A percentile compares a stretch with the other conserved stretches of the same genome.
These are phyloP conservation scores for Pseudoatta argentina DNA, from an alignment of 1,140 invertebrate genomes.

Conservation along the genomic window DNA sequence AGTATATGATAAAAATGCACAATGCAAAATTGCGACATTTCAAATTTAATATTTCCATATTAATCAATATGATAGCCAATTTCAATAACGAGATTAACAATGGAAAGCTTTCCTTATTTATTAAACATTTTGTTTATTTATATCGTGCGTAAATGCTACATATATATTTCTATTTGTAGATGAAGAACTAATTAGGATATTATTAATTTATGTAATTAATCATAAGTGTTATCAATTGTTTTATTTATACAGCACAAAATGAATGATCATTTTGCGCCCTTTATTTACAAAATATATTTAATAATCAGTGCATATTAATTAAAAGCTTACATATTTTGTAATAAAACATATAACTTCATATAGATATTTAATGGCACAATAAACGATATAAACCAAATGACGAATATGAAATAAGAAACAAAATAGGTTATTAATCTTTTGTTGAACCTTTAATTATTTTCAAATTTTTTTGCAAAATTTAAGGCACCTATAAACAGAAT, in stretches of 20 bases:
- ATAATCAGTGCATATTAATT: slow-evolving; percentile 38
- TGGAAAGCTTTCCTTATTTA: neutral
- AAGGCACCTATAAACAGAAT: slow-evolving; percentile 60
- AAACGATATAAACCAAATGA: slow-evolving; percentile 38
- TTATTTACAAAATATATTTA: slow-evolving; percentile 58
- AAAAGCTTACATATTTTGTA: slow-evolving; percentile 43
- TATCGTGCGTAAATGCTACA: neutral
- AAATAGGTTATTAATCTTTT: slow-evolving; percentile 4
- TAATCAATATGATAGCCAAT: slow-evolving; percentile 8
- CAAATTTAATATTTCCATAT: slow-evolving; percentile 24
- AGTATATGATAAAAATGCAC: slow-evolving; percentile 23
- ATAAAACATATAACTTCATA: slow-evolving; percentile 31
- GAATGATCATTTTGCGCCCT: slow-evolving; percentile 8
- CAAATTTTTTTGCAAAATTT: slow-evolving; percentile 38
- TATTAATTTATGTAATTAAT: slow-evolving; percentile 15
- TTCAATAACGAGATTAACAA: neutral
- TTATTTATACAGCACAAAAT: slow-evolving; percentile 48
- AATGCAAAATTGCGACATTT: neutral
- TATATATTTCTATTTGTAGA: neutral
- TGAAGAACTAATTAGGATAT: neutral
- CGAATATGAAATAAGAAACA: slow-evolving; percentile 37
- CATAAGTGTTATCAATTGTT: slow-evolving; percentile 1
- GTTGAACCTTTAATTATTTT: neutral
- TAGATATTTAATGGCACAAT: slow-evolving; percentile 47
- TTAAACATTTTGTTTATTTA: neutral